Percentiles rank a stretch among this genome's conserved stretches.
Evolutionary conservation across 2,888 invertebrate genomes (phyloP).

Genomic region (Pachycephus smyrnensis): DNA sequence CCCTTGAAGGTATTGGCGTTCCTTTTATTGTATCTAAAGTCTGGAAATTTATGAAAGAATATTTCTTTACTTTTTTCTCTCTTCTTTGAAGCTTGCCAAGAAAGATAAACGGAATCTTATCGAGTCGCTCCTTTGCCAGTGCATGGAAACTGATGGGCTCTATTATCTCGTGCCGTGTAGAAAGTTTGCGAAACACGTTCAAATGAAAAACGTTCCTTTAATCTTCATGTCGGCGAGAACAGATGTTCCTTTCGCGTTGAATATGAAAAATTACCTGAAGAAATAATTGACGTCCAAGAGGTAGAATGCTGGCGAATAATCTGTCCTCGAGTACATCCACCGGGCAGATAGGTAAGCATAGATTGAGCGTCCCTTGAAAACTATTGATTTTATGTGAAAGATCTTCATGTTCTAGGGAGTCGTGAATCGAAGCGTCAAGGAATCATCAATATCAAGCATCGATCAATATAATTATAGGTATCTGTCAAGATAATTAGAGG

Average conservation of each 20-base stretch:
- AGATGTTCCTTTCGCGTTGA: background rate
- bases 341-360: conserved; percentile 21
- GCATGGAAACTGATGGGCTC: background rate
- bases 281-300: conserved; percentile 28
- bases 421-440: conserved; percentile 20
- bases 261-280: conserved; percentile 35
- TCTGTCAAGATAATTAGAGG: background rate
- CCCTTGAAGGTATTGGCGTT: conserved; percentile 8
- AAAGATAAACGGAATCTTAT: background rate
- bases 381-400: conserved; percentile 15
- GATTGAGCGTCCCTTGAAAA: conserved; percentile 24
- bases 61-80: background rate
- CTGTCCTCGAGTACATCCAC: conserved; percentile 35
- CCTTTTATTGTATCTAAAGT: conserved; percentile 22
- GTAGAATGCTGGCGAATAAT: conserved; percentile 36
- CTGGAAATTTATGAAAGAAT: conserved; percentile 28
- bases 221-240: background rate
- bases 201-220: background rate
- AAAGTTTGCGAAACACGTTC: background rate
- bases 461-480: background rate
- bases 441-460: background rate
- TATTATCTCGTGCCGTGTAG: background rate
- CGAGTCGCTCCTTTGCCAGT: background rate
- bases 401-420: conserved; percentile 29
- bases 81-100: background rate